phyloP scores from a whole-genome alignment of 2,113 vertebrate species.

The Cryptomyrus ogoouensis region DNA sequence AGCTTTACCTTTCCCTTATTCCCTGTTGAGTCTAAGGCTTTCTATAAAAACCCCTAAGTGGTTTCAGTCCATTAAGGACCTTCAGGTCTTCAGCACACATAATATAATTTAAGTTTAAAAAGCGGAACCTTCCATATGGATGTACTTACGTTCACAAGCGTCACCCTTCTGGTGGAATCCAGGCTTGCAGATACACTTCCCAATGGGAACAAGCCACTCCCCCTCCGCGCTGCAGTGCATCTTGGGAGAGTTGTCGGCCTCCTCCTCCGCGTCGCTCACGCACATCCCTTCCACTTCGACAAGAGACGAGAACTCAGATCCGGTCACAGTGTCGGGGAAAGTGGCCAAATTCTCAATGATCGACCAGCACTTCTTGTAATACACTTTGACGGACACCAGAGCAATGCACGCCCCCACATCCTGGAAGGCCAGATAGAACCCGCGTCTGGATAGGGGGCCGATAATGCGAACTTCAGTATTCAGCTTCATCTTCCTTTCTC shows the following conservation, averaged over 20 bases:
- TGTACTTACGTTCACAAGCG: slow-evolving; percentile 90
- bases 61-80: slow-evolving; percentile 8
- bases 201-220: slow-evolving; percentile 98
- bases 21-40: not conserved
- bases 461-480: slow-evolving; percentile 98
- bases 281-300: slow-evolving; percentile 94
- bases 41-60: not conserved
- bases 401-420: slow-evolving; percentile 98
- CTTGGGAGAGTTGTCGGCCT: slow-evolving; percentile 92
- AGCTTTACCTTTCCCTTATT: not conserved
- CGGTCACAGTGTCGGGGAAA: slow-evolving; percentile 97
- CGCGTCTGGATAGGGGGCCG: slow-evolving; percentile 88
- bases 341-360: slow-evolving; percentile 99
- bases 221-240: slow-evolving; percentile 99
- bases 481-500: slow-evolving; percentile 98
- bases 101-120: slow-evolving; percentile 1
- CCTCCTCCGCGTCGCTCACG: slow-evolving; percentile 89
- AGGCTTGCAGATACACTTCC: slow-evolving; percentile 97
- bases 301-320: slow-evolving; percentile 96
- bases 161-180: slow-evolving; percentile 98
- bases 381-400: slow-evolving; percentile 97
- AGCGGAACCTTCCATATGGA: not conserved
- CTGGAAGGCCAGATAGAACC: slow-evolving; percentile 99
- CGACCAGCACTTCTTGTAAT: slow-evolving; percentile 99
- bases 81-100: not conserved